These are phyloP conservation scores for Bembecia ichneumoniformis DNA, from an alignment of 2,888 invertebrate species.

Conservation along the genomic window DNA sequence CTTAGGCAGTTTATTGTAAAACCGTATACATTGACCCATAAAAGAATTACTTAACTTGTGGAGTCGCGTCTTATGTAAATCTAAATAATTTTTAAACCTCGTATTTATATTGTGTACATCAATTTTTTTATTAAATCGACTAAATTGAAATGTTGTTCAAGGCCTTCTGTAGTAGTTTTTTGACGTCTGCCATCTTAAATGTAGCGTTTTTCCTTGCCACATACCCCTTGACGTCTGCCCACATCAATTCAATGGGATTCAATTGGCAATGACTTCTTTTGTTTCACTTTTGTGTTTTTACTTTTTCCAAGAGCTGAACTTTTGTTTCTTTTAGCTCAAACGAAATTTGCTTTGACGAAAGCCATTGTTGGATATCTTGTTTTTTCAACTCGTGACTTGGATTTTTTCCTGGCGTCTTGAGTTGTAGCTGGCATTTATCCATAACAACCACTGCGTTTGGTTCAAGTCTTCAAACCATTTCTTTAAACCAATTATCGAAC, in stretches of 20 bases:
- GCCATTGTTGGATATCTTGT: conserved; percentile 6
- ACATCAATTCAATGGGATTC: conserved; percentile 2
- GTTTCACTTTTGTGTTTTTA: background rate
- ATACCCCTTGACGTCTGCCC: conserved; percentile 4
- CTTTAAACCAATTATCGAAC: conserved; percentile 1
- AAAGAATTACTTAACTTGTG: no score
- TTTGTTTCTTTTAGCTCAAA: conserved; percentile 5
- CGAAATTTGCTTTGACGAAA: conserved; percentile 4
- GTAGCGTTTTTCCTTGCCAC: conserved; percentile 3
- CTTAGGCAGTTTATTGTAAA: no score
- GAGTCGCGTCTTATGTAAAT: no score
- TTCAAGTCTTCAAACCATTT: background rate
- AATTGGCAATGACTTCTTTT: conserved; percentile 1
- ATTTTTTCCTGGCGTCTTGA: conserved; percentile 3
- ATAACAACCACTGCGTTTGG: background rate
- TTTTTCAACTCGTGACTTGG: conserved; percentile 2
- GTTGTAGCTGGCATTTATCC: background rate
- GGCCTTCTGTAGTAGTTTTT: conserved; percentile 3
- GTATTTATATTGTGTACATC: no score
- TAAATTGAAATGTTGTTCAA: no score
- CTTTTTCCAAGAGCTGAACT: conserved; percentile 5
- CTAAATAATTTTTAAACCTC: no score
- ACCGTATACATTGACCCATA: no score
- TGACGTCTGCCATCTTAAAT: conserved; percentile 3
- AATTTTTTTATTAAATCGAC: no score